Conservation (phyloP, 2,113 vertebrate genomes). For the Dromiciops gliroides region DNA sequence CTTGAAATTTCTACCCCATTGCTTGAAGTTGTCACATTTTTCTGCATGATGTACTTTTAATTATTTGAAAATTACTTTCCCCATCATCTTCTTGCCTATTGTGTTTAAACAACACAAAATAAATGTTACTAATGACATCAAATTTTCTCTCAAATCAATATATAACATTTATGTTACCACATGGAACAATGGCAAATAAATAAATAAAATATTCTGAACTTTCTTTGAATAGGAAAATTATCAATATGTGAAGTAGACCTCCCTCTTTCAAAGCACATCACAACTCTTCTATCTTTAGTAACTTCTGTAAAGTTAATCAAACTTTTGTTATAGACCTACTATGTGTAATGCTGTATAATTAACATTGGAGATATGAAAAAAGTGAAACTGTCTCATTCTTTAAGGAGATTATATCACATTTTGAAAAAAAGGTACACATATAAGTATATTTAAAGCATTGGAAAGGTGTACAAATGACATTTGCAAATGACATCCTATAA, state of each 20-base stretch:
- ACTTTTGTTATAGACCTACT: neutral
- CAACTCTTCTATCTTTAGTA: neutral
- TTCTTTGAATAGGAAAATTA: neutral
- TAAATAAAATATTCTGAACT: neutral
- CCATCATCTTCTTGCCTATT: neutral
- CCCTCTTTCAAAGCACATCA: neutral
- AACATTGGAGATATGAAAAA: neutral
- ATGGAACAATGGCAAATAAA: neutral
- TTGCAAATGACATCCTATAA: neutral
- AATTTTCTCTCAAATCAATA: constrained; percentile 17
- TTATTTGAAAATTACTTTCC: neutral
- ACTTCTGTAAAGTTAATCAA: neutral
- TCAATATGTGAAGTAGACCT: neutral
- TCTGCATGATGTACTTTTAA: neutral
- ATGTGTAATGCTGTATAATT: neutral
- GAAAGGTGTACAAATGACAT: neutral
- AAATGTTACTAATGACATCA: neutral
- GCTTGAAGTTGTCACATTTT: neutral
- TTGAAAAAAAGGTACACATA: neutral
- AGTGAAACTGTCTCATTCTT: neutral
- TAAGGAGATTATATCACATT: neutral
- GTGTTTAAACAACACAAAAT: constrained; percentile 17
- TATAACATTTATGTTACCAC: neutral
- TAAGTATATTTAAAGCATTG: neutral
- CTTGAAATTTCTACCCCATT: neutral